phyloP scores from a whole-genome alignment of 2,113 vertebrate species.

The Scomber japonicus region DNA sequence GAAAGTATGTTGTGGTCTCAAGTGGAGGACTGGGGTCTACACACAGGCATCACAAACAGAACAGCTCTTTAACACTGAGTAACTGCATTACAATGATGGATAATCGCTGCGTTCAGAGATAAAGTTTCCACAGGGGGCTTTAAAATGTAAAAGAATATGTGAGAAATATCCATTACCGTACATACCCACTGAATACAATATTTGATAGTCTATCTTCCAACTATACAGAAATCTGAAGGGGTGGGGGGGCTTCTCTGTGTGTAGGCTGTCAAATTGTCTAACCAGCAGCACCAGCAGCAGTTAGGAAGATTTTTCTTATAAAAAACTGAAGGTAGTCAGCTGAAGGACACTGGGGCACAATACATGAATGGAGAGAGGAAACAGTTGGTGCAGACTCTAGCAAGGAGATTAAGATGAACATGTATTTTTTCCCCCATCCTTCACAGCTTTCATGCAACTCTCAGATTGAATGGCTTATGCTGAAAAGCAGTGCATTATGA shows the following conservation, averaged over 20 bases:
- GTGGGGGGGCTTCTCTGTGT: neutral
- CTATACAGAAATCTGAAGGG: constrained; percentile 26
- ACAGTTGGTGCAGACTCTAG: constrained; percentile 29
- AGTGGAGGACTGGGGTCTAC: constrained; percentile 38
- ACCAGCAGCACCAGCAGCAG: neutral
- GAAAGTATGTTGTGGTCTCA: constrained; percentile 55
- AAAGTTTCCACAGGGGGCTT: constrained; percentile 65
- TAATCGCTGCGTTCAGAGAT: constrained; percentile 62
- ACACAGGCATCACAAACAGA: constrained; percentile 39
- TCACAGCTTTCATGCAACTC: constrained; percentile 22
- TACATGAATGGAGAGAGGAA: constrained; percentile 18
- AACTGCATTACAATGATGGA: constrained; percentile 55
- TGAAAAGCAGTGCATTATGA: constrained; percentile 55
- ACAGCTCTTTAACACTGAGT: constrained; percentile 57
- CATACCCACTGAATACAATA: constrained; percentile 45
- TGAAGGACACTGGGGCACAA: constrained; percentile 36
- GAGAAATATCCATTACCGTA: constrained; percentile 53
- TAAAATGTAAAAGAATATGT: constrained; percentile 58
- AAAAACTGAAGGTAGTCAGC: constrained; percentile 48
- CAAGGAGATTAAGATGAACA: constrained; percentile 58
- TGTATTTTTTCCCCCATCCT: constrained; percentile 28
- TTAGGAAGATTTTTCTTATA: constrained; percentile 26
- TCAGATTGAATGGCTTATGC: constrained; percentile 41
- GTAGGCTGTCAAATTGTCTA: constrained; percentile 36
- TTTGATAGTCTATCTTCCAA: constrained; percentile 45